Percentiles rank a stretch among this genome's conserved stretches.
Evolutionary conservation across 1,140 invertebrate species (phyloP).

Genomic region (Bombus difficillimus): DNA sequence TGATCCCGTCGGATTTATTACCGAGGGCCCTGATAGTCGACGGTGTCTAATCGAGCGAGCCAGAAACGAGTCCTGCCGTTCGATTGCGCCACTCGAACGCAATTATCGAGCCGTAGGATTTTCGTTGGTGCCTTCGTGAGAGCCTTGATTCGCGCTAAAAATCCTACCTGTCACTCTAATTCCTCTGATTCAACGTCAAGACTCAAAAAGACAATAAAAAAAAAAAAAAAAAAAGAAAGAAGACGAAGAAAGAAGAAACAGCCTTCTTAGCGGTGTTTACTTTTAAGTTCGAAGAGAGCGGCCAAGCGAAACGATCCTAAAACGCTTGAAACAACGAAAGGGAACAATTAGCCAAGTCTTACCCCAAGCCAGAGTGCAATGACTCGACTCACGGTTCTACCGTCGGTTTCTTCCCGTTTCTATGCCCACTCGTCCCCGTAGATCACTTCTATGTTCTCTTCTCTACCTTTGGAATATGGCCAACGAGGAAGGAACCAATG

Average conservation of each 20-base stretch:
- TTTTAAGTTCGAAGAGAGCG: background rate
- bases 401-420: background rate
- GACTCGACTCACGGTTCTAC: constrained; percentile 43
- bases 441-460: background rate
- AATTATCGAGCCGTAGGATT: constrained; percentile 16
- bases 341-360: constrained; percentile 24
- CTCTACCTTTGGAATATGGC: background rate
- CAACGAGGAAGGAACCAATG: background rate
- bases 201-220: background rate
- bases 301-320: background rate
- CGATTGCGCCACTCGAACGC: constrained; percentile 25
- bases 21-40: background rate
- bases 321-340: background rate
- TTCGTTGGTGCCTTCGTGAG: background rate
- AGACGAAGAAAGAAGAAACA: background rate
- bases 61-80: background rate
- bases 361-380: constrained; percentile 29
- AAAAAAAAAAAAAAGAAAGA: rapidly evolving
- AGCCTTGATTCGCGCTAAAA: background rate
- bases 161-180: background rate
- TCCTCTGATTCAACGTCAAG: background rate
- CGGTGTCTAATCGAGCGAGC: constrained; percentile 11
- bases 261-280: background rate
- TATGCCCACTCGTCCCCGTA: constrained; percentile 27
- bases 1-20: constrained; percentile 35